Base-by-base conservation (phyloP, 1,140 invertebrate species). In the Melanaphis sacchari region DNA sequence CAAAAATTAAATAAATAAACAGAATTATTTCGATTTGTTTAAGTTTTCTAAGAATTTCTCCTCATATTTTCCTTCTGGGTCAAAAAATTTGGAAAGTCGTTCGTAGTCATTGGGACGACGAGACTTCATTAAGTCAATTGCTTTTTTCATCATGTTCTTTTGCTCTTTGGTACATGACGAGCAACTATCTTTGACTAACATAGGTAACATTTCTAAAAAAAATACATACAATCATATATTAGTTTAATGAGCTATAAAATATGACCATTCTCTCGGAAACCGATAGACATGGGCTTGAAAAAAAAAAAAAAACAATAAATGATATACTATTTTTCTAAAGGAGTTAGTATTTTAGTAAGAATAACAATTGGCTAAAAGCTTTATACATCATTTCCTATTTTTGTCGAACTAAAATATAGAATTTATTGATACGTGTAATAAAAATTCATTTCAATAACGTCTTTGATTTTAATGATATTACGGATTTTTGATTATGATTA, bases 181-280 rank as follows among this genome's bases (percentile, higher is more conserved):
- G 15, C 90, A 91, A 46, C 59, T 46, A 22, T 91, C 66, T 91
- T 91, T 91, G 31, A 91, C 22, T 22, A 91, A 6, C 41, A 36
- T n/a, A 18, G 90, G 90, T 43, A 91, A 8, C 2, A 38, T 43
- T 81, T 91, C 90, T 91, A 40, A 24, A 91, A 91, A 66, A 41
- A 59, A 54, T 49, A 2, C 15, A 36, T 21, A 87, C 82, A 85
- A 11, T 46, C 15, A 38, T n/a, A 82, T 2, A 38, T 40, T 24
- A 82, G n/a, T n/a, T n/a, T 66, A n/a, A 18, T 18, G 15, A 3
- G 15, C 11, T n/a, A n/a, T 76, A 76, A 76, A n/a, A 18, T 76
- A 76, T n/a, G 1, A 6, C 5, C 0, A 76, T 76, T n/a, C 1
- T n/a, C 1, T 76, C 31, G 15, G 6, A n/a, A 5, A 76, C 18